Conservation (phyloP, 2,888 invertebrate species). For the Poecilobothrus nobilitatus region DNA sequence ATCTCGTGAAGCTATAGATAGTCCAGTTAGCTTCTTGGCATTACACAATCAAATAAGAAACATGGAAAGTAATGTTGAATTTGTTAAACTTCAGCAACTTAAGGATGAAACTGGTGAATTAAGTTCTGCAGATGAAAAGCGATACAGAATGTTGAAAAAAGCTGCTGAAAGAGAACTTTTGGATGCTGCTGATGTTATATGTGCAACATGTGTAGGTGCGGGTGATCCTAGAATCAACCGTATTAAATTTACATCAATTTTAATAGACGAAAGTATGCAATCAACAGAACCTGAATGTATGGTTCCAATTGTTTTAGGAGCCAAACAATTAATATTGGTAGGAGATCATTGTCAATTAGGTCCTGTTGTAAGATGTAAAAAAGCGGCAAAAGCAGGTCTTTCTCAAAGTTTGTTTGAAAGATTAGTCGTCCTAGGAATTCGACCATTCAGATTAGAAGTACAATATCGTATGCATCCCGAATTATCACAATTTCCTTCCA, state of each 20-base stretch:
- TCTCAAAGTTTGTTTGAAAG: constrained; percentile 96
- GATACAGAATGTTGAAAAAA: constrained; percentile 84
- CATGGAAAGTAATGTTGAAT: constrained; percentile 84
- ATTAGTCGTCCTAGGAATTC: constrained; percentile 90
- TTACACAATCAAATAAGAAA: constrained; percentile 95
- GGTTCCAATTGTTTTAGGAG: constrained; percentile 97
- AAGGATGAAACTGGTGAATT: constrained; percentile 98
- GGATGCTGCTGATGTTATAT: constrained; percentile 96
- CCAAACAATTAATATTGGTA: constrained; percentile 91
- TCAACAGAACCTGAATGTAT: constrained; percentile 97
- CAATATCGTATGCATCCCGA: constrained; percentile 99
- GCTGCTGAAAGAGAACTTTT: constrained; percentile 82
- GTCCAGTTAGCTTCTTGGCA: constrained; percentile 92
- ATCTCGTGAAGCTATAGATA: constrained; percentile 95
- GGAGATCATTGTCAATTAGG: constrained; percentile 99
- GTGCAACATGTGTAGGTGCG: constrained; percentile 97
- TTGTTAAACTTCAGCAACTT: constrained; percentile 89
- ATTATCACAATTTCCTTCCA: constrained; percentile 93
- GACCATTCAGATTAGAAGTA: constrained; percentile 93
- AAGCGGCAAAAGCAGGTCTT: constrained; percentile 92
- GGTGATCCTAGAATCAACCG: constrained; percentile 91
- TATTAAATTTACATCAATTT: constrained; percentile 89
- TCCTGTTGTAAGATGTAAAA: constrained; percentile 99
- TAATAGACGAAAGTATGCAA: constrained; percentile 96
- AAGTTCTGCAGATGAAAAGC: constrained; percentile 88